Percentiles rank a stretch among this genome's conserved stretches.
Conservation (phyloP, 2,888 invertebrate genomes). For the Alentia gelatinosa region DNA sequence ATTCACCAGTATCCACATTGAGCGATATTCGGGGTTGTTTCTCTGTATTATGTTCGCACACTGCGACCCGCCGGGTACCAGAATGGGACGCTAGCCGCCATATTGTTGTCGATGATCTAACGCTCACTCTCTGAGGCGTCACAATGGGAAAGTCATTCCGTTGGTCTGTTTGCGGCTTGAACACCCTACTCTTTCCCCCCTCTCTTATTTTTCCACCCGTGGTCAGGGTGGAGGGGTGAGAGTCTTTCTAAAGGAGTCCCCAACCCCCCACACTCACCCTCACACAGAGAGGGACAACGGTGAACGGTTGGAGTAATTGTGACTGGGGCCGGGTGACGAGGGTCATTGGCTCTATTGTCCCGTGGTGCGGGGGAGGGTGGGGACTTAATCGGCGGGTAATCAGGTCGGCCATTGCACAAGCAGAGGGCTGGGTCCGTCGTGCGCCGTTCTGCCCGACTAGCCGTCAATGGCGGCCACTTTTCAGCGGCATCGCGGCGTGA, state of each 20-base stretch:
- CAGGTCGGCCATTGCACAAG: constrained; percentile 22
- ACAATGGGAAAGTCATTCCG: neutral
- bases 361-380: neutral
- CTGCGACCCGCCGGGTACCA: neutral
- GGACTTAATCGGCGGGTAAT: constrained; percentile 35
- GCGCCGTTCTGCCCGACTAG: constrained; percentile 40
- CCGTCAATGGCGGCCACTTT: neutral
- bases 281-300: neutral
- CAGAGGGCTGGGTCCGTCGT: neutral
- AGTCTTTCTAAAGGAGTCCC: too few species aligned
- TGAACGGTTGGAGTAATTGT: constrained; percentile 43
- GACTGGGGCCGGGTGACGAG: neutral
- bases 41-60: neutral
- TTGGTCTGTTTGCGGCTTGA: neutral
- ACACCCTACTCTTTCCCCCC: too few species aligned
- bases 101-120: neutral
- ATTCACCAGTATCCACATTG: too few species aligned
- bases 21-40: neutral
- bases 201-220: too few species aligned
- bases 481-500: neutral
- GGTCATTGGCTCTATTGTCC: neutral
- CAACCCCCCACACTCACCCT: neutral
- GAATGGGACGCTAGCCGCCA: neutral
- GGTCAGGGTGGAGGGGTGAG: too few species aligned
- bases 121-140: neutral